phyloP scores from a whole-genome alignment of 2,888 invertebrate genomes.

The Adelognathus sp. region DNA sequence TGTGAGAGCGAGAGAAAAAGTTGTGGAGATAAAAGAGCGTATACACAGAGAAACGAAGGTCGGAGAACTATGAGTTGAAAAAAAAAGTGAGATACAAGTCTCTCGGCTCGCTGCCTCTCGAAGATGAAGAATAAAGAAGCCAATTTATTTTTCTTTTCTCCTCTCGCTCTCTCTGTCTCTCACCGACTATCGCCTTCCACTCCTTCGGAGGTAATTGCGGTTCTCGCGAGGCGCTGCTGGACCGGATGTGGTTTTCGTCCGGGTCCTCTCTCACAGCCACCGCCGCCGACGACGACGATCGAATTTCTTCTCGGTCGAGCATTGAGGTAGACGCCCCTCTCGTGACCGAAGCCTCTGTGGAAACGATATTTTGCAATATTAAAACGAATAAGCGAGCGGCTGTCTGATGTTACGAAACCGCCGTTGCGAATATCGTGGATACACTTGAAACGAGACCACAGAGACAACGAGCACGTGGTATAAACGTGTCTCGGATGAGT shows the following conservation, averaged over 20 bases:
- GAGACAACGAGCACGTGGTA: neutral
- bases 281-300: constrained; percentile 42
- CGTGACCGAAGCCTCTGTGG: neutral
- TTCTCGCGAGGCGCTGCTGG: constrained; percentile 43
- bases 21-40: neutral
- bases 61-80: neutral
- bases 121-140: constrained; percentile 53
- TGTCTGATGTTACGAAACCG: constrained; percentile 6
- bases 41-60: neutral
- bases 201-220: constrained; percentile 51
- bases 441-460: constrained; percentile 5
- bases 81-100: neutral
- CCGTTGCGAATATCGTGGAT: neutral
- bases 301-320: constrained; percentile 45
- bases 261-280: constrained; percentile 15
- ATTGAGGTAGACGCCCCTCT: constrained; percentile 10
- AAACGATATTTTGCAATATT: constrained; percentile 35
- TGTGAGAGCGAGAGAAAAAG: constrained; percentile 1
- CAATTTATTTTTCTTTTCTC: constrained; percentile 42
- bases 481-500: constrained; percentile 43
- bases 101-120: neutral
- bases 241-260: constrained; percentile 58
- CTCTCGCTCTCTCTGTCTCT: constrained; percentile 10
- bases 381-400: neutral
- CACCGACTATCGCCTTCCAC: constrained; percentile 3